Evolutionary conservation across 2,113 vertebrate species (phyloP).

Genomic region (Gymnogyps californianus): DNA sequence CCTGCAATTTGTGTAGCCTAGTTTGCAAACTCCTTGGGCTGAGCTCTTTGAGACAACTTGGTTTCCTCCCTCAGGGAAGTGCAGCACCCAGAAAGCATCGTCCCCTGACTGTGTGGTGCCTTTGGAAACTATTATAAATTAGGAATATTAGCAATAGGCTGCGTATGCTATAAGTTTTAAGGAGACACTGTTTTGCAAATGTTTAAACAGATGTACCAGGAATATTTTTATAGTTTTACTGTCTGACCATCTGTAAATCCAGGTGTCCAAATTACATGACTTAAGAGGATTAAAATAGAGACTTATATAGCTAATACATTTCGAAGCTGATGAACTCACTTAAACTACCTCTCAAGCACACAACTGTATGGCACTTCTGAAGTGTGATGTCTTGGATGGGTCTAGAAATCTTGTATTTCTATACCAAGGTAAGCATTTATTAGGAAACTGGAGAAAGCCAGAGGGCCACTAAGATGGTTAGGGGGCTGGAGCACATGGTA

Average conservation of each 20-base stretch:
- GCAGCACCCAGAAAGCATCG: not conserved
- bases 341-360: not conserved
- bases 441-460: not conserved
- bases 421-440: not conserved
- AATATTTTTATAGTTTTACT: slow-evolving; percentile 18
- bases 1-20: not conserved
- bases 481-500: not conserved
- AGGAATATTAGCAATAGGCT: not conserved
- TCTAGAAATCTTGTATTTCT: not conserved
- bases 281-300: not conserved
- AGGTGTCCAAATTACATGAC: not conserved
- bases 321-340: not conserved
- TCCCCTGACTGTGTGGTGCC: not conserved
- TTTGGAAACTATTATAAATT: not conserved
- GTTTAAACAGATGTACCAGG: slow-evolving; percentile 34
- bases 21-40: not conserved
- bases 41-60: not conserved
- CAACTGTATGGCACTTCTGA: not conserved
- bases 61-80: not conserved
- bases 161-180: not conserved
- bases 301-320: not conserved
- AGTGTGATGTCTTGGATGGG: not conserved
- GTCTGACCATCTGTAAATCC: slow-evolving; percentile 36
- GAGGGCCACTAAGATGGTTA: not conserved
- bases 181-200: slow-evolving; percentile 18